Base-by-base conservation (phyloP, 37 sponge, comb jelly and placozoan species). In the Halisarca cf. caerulea region DNA sequence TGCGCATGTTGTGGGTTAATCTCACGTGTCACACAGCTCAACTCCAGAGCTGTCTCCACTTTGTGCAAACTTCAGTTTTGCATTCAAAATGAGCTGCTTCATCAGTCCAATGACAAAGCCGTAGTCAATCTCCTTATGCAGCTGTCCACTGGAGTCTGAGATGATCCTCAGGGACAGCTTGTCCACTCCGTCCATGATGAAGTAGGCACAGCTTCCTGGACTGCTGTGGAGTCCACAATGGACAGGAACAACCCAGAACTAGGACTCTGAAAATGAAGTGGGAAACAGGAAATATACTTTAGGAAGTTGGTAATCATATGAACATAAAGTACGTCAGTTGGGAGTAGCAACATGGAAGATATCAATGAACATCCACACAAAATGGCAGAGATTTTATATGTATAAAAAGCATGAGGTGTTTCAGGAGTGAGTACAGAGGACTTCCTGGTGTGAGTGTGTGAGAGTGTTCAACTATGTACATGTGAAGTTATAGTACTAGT, bases 1-100 rank as follows among this genome's bases (percentile, higher is more conserved):
- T n/a, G n/a, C n/a, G n/a, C n/a, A n/a, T n/a, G n/a, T n/a, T n/a
- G n/a, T n/a, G n/a, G n/a, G n/a, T n/a, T n/a, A n/a, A n/a, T n/a
- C 92, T 79, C 45, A 93, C 94, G 94, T 91, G 82, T 93, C 93
- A 86, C 94, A 93, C 66, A 88, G 80, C 81, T 96, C 96, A 35
- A 96, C 94, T 0, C 91, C 89, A 2, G 84, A 45, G 36, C 74
- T 85, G 79, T 88, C 94, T 15, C 83, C 87, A 64, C 85, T 78
- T 51, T 88, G 55, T 17, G 77, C 78, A 79, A 89, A 93, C 59
- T 91, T 77, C 75, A 96, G 79, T 71, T 96, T 96, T 25, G 96
- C 96, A 79, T 82, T 91, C 24, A 79, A 39, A 0, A 96, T 86
- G 7, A 96, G 57, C 30, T 88, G 81, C 57, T 88, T 70, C 58